Evolutionary conservation across 1,140 invertebrate species (phyloP).

Genomic region (Plectus sambesii): DNA sequence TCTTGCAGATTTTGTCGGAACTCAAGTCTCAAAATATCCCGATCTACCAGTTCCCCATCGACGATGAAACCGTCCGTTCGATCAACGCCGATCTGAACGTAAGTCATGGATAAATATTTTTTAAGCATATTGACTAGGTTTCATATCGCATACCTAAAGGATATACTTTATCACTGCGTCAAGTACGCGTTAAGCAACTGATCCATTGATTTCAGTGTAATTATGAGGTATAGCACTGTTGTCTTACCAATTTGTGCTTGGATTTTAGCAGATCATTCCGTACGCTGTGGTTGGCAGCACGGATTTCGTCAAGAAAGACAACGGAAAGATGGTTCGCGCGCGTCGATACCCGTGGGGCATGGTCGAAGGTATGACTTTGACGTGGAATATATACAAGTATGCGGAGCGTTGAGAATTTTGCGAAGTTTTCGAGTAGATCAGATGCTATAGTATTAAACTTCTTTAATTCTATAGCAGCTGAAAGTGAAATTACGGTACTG

Average conservation of each 20-base stretch:
- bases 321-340: constrained; percentile 83
- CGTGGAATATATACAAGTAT: no score
- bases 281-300: constrained; percentile 97
- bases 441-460: no score
- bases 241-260: neutral
- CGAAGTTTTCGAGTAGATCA: no score
- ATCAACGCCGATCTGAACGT: constrained; percentile 79
- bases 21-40: constrained; percentile 54
- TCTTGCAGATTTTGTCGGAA: constrained; percentile 50
- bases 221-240: no score
- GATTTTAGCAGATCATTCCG: constrained; percentile 62
- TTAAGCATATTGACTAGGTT: no score
- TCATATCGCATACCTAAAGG: no score
- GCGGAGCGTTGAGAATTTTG: no score
- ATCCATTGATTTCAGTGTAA: no score
- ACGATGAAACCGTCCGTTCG: constrained; percentile 88
- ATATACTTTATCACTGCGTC: no score
- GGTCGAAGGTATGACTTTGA: constrained; percentile 65
- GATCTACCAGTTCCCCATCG: constrained; percentile 93
- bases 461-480: no score
- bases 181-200: no score
- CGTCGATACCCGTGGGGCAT: constrained; percentile 98
- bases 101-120: constrained; percentile 26
- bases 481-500: neutral
- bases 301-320: constrained; percentile 88